Percentiles rank a stretch among this genome's conserved stretches.
phyloP scores from a whole-genome alignment of 2,888 invertebrate species.

The Eutolmus rufibarbis region DNA sequence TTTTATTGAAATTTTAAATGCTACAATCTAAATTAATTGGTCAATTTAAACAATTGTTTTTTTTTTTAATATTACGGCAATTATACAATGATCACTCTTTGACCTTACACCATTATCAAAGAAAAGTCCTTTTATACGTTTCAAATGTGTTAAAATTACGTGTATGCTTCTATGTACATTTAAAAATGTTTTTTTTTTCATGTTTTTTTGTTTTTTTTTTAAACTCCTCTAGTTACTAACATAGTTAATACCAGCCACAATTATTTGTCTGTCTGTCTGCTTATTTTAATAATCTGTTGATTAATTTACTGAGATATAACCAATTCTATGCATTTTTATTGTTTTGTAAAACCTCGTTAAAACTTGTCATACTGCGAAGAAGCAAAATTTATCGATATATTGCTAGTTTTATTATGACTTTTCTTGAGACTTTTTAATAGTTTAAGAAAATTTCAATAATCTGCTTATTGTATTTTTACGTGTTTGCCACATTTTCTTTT shows the following conservation, averaged over 20 bases:
- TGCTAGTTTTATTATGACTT: neutral
- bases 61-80: conserved; percentile 25
- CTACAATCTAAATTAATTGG: conserved; percentile 33
- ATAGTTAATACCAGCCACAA: neutral
- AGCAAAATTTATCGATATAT: conserved; percentile 8
- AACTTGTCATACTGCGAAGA: neutral
- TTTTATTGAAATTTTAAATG: conserved; percentile 27
- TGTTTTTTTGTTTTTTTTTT: neutral
- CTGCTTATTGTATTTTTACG: neutral
- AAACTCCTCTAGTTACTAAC: conserved; percentile 11
- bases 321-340: neutral
- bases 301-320: neutral
- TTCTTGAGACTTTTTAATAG: neutral
- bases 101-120: conserved; percentile 9
- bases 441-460: neutral
- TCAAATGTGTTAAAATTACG: conserved; percentile 20
- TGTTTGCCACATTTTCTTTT: neutral
- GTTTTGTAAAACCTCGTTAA: neutral
- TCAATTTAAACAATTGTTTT: conserved; percentile 28
- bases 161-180: conserved; percentile 20
- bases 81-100: conserved; percentile 35
- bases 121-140: neutral
- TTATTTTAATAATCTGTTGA: neutral
- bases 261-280: conserved; percentile 13
- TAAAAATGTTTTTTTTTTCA: neutral